Percentiles rank a stretch among this genome's conserved stretches.
Evolutionary conservation across 2,888 invertebrate genomes (phyloP).

Genomic region (Lithophane ornitopus): DNA sequence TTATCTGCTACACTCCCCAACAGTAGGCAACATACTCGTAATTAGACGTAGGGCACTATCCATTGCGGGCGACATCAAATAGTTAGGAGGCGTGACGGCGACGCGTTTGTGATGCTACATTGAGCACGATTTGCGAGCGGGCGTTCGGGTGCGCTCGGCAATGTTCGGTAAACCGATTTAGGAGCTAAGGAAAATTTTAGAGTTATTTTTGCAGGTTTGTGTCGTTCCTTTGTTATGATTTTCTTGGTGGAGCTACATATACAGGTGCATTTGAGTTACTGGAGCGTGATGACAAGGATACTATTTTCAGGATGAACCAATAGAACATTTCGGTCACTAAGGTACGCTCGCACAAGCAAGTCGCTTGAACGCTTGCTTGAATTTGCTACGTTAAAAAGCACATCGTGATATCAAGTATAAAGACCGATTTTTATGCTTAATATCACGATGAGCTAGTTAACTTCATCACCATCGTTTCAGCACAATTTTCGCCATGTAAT

Average conservation of each 20-base stretch:
- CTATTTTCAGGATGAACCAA: background rate
- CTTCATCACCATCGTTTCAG: background rate
- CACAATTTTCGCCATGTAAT: background rate
- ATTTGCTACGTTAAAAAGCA: background rate
- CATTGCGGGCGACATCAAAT: constrained; percentile 65
- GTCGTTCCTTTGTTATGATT: constrained; percentile 25
- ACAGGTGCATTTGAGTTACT: constrained; percentile 19
- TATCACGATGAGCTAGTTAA: background rate
- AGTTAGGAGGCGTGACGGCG: constrained; percentile 69
- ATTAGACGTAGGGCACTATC: constrained; percentile 64
- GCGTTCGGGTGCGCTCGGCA: constrained; percentile 53
- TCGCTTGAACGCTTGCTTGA: background rate
- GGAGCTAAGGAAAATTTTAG: constrained; percentile 45
- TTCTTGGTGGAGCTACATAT: constrained; percentile 25
- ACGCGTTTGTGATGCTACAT: constrained; percentile 76
- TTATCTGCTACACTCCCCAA: background rate
- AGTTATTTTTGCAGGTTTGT: constrained; percentile 45
- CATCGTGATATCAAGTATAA: background rate
- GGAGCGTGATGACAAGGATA: constrained; percentile 11
- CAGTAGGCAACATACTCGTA: constrained; percentile 49
- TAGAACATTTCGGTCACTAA: background rate
- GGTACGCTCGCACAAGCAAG: no score
- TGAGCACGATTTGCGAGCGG: constrained; percentile 78
- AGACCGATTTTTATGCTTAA: background rate
- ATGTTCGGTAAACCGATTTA: constrained; percentile 51